Evolutionary conservation across 2,797 vertebrate genomes (phyloP).

Genomic region (Megalops cyprinoides): DNA sequence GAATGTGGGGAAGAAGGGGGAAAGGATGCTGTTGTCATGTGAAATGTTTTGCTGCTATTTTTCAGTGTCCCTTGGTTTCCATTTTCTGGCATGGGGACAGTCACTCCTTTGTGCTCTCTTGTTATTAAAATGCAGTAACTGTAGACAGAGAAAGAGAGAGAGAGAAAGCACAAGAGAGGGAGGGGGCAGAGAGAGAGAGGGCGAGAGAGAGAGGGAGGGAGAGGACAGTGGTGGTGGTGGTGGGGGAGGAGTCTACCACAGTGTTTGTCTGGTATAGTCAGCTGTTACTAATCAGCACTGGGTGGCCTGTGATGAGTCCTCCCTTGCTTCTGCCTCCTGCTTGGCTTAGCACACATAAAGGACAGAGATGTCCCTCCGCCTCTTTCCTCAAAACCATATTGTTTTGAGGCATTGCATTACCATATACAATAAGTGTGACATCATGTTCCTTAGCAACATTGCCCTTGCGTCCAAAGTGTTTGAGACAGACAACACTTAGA

Average conservation of each 20-base stretch:
- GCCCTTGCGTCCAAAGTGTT: not conserved
- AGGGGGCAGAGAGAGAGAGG: slow-evolving; percentile 50
- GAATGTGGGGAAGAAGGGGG: slow-evolving; percentile 2
- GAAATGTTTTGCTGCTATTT: slow-evolving; percentile 63
- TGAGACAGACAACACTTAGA: not conserved
- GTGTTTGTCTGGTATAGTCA: slow-evolving; percentile 72
- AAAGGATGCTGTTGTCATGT: slow-evolving; percentile 43
- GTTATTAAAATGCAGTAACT: slow-evolving; percentile 74
- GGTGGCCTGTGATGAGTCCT: slow-evolving; percentile 70
- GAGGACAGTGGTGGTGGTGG: slow-evolving; percentile 66
- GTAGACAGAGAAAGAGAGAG: slow-evolving; percentile 52
- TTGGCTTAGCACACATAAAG: slow-evolving; percentile 83
- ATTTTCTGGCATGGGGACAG: slow-evolving; percentile 76
- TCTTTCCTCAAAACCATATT: slow-evolving; percentile 73
- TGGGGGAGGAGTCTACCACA: slow-evolving; percentile 58
- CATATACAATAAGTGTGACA: not conserved
- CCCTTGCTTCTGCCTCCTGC: slow-evolving; percentile 72
- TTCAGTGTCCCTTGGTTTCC: slow-evolving; percentile 65
- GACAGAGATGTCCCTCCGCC: slow-evolving; percentile 74
- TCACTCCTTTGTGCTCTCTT: slow-evolving; percentile 74
- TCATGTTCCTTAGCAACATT: not conserved
- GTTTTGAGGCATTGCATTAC: slow-evolving; percentile 71
- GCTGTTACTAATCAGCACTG: slow-evolving; percentile 82
- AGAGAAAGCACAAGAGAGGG: slow-evolving; percentile 67
- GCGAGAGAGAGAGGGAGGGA: slow-evolving; percentile 53